Evolutionary conservation across 2,888 invertebrate species (phyloP), one percentile per base, ranked within the genome.

Genomic region (Ptychoptera albimana): DNA sequence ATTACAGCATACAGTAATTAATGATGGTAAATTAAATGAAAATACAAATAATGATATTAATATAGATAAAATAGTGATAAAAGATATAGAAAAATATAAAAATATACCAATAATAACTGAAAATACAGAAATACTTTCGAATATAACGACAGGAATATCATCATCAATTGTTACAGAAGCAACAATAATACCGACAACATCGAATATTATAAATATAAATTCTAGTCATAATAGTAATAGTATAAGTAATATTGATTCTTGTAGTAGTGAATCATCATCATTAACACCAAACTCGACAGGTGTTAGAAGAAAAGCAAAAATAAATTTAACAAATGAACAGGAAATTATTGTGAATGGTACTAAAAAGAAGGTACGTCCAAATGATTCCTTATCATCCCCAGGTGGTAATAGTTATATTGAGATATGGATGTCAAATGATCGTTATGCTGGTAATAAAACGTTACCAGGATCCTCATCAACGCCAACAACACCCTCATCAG

Each of bases 281-380:
- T 37, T 41, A 9, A 42, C 42, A 39, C 44, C 43, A 32, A 40
- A 15, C 15, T 14, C 11, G 31, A 40, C 35, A 6, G 50, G 50
- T 32, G 50, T 50, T 9, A 39, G 50, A 13, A 41, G 50, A 3
- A 50, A 50, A 46, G 42, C 47, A 34, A 44, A 43, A 37, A 23
- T 31, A 31, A 41, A 39, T 30, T 12, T 30, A 39, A 31, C 35
- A 35, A 38, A 13, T 8, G 45, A 38, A 39, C 37, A 16, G 30
- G 41, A 32, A 1, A 56, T 54, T 2, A 53, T 56, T 7, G 43
- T 56, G 6, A 70, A 73, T 52, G 77, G 77, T 34, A 73, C 74
- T 10, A 80, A 79, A 57, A 80, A 77, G 60, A 80, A 79, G 64
- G 67, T 73, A 29, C 72, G 74, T 55, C 59, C 67, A 37, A 69